Base-by-base conservation (phyloP, 2,888 invertebrate species). In the Agrilus biguttatus region DNA sequence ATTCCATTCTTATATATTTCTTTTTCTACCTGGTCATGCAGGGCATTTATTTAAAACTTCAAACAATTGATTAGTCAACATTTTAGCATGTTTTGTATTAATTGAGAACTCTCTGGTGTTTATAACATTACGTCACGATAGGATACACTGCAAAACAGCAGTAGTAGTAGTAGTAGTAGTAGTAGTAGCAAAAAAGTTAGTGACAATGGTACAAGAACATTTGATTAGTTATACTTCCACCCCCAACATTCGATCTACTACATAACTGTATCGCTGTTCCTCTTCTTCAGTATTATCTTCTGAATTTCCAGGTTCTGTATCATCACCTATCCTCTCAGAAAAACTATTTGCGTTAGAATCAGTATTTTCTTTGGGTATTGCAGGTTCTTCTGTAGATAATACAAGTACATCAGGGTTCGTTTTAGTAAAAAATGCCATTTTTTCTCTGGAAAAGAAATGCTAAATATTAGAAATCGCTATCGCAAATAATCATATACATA, bases 401-500 rank as follows among this genome's bases (percentile, higher is more conserved):
- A 83, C 74, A 44, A 88, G 87, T 56, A 88, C 80, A 46, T 77
- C 80, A 32, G 80, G 66, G 55, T 83, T 85, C 49, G 80, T 77
- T 55, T 84, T 79, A 1, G 91, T 92, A 67, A 95, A 93, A 71
- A 93, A 95, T 36, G 91, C 90, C 83, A 95, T 92, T 69, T 93
- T 93, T 69, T 93, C 92, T 71, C 93, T 93, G 71, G 28, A 72
- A 72, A 60, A 53, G 55, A 54, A 49, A 53, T 50, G 48, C 23
- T 13, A 36, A 45, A 45, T 17, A n/a, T 42, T 28, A 43, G 35
- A 19, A 42, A 12, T 23, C 17, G 36, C 28, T 28, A 3, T 17
- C 10, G 3, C 8, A 8, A 28, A 28, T 10, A 10, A 28, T 3
- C 2, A 1, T 28, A 2, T 28, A 28, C 28, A 10, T 10, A 28